These are phyloP conservation scores for Bergia sp. DNA, from an alignment of 92 coral and sea anemone genomes.

Conservation along the genomic window DNA sequence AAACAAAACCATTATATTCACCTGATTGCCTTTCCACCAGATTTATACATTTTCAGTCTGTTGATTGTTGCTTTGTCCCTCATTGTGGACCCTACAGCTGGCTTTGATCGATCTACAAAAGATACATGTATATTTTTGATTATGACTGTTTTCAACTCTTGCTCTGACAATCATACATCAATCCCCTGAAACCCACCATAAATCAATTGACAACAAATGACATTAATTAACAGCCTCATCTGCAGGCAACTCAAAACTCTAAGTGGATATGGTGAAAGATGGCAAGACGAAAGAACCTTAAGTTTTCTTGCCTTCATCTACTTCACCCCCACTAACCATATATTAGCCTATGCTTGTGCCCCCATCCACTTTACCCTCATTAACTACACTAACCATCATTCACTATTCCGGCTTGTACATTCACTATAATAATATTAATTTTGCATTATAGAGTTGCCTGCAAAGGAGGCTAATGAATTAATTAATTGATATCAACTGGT, in stretches of 20 bases:
- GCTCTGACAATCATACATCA: neutral
- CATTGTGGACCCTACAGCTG: conserved; percentile 84
- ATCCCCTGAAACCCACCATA: neutral
- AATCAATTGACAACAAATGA: neutral
- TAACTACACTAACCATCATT: too few species aligned
- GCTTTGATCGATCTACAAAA: conserved; percentile 84
- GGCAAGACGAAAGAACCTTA: neutral
- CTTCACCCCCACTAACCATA: too few species aligned
- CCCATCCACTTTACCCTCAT: too few species aligned
- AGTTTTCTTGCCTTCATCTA: neutral
- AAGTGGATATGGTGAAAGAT: neutral
- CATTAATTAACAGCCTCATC: neutral
- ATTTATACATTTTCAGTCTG: conserved; percentile 91
- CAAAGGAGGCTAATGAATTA: too few species aligned
- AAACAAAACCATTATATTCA: neutral
- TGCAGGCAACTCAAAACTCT: neutral
- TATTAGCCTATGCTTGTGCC: too few species aligned
- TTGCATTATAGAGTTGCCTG: too few species aligned
- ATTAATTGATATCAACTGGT: too few species aligned
- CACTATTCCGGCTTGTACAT: too few species aligned
- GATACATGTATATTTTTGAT: neutral
- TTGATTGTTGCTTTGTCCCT: conserved; percentile 86
- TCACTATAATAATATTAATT: too few species aligned
- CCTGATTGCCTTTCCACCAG: conserved; percentile 94
- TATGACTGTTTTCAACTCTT: neutral